Evolutionary conservation across 2,797 vertebrate species (phyloP).

Genomic region (Pseudomugil tenellus): DNA sequence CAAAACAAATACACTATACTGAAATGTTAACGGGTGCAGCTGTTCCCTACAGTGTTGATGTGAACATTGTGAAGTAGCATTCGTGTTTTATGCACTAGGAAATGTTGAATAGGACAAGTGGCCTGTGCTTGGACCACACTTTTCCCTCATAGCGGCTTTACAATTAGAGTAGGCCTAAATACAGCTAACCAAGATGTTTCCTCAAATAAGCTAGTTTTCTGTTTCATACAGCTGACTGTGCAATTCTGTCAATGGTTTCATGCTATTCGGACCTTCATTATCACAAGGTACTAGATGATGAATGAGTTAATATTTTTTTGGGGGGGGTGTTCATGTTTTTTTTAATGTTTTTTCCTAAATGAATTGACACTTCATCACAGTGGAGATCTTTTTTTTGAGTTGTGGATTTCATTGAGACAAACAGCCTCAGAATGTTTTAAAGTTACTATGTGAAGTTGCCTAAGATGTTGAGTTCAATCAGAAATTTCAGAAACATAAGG

Average conservation of each 20-base stretch:
- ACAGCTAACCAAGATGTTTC: conserved; percentile 54
- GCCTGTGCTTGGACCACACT: conserved; percentile 40
- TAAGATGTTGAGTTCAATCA: conserved; percentile 45
- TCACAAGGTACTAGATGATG: conserved; percentile 53
- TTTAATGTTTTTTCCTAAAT: neutral
- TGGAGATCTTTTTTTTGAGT: conserved; percentile 15
- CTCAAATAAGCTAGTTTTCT: conserved; percentile 46
- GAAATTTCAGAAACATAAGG: conserved; percentile 32
- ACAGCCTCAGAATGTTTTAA: conserved; percentile 63
- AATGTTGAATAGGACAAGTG: conserved; percentile 61
- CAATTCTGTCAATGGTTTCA: conserved; percentile 56
- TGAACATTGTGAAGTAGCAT: conserved; percentile 71
- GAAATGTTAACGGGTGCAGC: conserved; percentile 55
- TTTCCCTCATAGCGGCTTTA: conserved; percentile 53
- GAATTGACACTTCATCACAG: conserved; percentile 12
- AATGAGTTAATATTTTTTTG: conserved; percentile 41
- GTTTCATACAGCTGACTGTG: conserved; percentile 61
- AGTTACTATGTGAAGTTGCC: conserved; percentile 35
- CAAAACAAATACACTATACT: conserved; percentile 55
- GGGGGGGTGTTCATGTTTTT: conserved; percentile 21
- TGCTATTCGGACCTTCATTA: conserved; percentile 56
- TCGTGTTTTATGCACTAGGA: conserved; percentile 66
- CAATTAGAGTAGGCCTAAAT: conserved; percentile 56
- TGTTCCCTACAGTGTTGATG: conserved; percentile 68
- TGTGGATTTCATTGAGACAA: conserved; percentile 45